These are phyloP conservation scores for Baccha elongata DNA, from an alignment of 2,888 invertebrate genomes.

Conservation along the genomic window DNA sequence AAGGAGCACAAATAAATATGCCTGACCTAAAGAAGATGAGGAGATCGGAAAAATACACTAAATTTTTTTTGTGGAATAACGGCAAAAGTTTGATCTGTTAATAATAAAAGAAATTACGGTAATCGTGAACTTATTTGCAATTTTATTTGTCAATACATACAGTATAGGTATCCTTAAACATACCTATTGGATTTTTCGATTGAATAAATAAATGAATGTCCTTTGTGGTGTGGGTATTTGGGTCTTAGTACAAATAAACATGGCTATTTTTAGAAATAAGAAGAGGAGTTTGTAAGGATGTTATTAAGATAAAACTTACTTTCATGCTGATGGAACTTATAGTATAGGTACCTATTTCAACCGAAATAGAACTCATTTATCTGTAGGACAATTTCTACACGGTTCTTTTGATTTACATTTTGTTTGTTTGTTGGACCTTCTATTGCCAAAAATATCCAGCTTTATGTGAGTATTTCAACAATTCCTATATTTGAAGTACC, in stretches of 20 bases:
- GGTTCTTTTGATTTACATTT: too few relatives aligned
- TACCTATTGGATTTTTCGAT: conserved; percentile 27
- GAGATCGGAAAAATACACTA: conserved; percentile 47
- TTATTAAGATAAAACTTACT: too few relatives aligned
- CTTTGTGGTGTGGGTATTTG: not conserved
- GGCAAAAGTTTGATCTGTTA: conserved; percentile 60
- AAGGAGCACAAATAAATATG: conserved; percentile 49
- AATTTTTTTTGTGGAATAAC: conserved; percentile 18
- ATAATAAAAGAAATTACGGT: conserved; percentile 52
- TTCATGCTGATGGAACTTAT: too few relatives aligned
- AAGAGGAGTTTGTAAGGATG: too few relatives aligned
- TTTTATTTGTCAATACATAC: conserved; percentile 23
- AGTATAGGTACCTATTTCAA: too few relatives aligned
- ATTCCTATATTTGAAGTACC: too few relatives aligned
- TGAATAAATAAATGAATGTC: conserved; percentile 34
- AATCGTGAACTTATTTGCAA: conserved; percentile 58
- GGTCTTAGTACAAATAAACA: too few relatives aligned
- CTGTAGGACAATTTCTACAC: too few relatives aligned
- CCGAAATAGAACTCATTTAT: too few relatives aligned
- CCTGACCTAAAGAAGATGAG: conserved; percentile 24
- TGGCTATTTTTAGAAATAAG: not conserved
- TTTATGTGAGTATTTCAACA: too few relatives aligned
- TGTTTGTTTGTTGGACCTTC: too few relatives aligned
- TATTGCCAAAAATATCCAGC: too few relatives aligned
- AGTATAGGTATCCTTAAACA: not conserved